Percentiles rank a stretch among this genome's conserved stretches.
Evolutionary conservation across 2,113 vertebrate species (phyloP).

Genomic region (Rallus limicola): DNA sequence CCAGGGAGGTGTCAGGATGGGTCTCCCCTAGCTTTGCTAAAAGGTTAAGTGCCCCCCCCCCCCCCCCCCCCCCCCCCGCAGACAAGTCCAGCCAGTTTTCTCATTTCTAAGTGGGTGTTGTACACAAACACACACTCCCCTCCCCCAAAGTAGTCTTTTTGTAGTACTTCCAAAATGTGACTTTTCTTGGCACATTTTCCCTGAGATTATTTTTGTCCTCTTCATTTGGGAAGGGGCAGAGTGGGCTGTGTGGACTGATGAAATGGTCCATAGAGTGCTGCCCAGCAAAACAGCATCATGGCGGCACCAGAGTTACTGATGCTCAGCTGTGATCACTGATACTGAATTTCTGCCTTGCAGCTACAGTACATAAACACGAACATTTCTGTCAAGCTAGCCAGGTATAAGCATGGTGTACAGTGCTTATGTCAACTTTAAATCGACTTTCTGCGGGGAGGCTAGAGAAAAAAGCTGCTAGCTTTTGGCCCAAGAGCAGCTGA

Average conservation of each 20-base stretch:
- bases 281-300: not conserved
- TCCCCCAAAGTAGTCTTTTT: not conserved
- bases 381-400: not conserved
- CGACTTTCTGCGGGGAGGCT: not conserved
- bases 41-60: not conserved
- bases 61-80: too few relatives aligned
- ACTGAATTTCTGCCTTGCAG: not conserved
- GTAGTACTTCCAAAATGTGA: not conserved
- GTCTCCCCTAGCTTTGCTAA: not conserved
- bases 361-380: not conserved
- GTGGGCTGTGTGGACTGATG: not conserved
- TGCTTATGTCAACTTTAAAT: not conserved
- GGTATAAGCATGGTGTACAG: not conserved
- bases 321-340: not conserved
- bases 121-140: not conserved
- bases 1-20: accelerated
- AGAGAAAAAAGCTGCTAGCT: not conserved
- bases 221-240: not conserved
- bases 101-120: not conserved
- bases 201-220: not conserved
- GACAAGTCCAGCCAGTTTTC: not conserved
- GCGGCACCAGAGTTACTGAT: not conserved
- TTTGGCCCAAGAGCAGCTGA: not conserved
- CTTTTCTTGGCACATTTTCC: not conserved
- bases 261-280: not conserved